Percentiles rank a stretch among this genome's conserved stretches.
Conservation (phyloP, 2,797 vertebrate genomes). For the Pangasius djambal region DNA sequence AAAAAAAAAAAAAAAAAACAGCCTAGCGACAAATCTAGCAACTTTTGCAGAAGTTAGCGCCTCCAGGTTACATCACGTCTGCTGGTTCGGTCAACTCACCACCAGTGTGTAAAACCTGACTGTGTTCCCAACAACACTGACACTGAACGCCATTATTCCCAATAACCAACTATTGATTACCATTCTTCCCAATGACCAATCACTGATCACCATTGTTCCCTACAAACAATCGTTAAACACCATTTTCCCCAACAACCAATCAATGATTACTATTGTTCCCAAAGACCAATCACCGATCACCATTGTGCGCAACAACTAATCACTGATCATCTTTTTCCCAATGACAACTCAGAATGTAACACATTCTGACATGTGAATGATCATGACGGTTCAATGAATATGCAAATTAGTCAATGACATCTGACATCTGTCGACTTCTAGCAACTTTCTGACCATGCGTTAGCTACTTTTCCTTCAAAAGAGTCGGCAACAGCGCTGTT, state of each 20-base stretch:
- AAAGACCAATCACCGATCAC: background rate
- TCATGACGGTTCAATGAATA: background rate
- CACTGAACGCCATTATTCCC: background rate
- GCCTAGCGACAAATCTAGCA: background rate
- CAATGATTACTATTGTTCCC: background rate
- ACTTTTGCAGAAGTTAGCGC: background rate
- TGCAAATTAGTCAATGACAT: background rate
- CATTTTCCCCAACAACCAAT: background rate
- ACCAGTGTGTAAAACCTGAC: background rate
- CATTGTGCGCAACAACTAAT: background rate
- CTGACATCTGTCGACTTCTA: background rate
- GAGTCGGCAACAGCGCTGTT: background rate
- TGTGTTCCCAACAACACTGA: background rate
- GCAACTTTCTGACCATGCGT: background rate
- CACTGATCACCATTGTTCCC: background rate
- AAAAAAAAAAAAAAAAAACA: background rate
- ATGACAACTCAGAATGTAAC: background rate
- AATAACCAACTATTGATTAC: background rate
- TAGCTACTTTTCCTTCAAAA: background rate
- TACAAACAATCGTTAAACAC: background rate
- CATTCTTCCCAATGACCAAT: background rate
- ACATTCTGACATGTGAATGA: background rate
- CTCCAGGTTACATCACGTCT: background rate
- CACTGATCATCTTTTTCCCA: background rate
- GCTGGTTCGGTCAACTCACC: background rate